Evolutionary conservation across 2,888 invertebrate genomes (phyloP), one percentile per base, ranked within the genome.

Genomic region (Bellardia pandia): DNA sequence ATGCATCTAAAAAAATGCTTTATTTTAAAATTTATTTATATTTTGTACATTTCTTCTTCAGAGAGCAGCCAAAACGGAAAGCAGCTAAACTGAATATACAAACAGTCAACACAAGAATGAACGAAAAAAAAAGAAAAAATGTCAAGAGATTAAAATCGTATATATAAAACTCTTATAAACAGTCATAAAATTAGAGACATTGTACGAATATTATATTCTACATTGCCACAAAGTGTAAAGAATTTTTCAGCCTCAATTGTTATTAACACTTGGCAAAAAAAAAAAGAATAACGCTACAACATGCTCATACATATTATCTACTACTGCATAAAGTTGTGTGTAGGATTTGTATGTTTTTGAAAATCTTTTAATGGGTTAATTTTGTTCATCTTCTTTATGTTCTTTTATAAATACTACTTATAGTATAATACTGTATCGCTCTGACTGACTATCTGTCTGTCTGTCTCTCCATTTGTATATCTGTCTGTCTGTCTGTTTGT

Each of bases 1-100:
- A 92, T 92, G 93, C 93, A 91, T 91, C 92, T 90, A 90, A 91
- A 91, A 91, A 93, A 93, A 91, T 92, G 92, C 92, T 93, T 93
- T 91, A 93, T 93, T 87, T 87, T 79, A 78, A 87, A 87, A 87
- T 82, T 75, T 83, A 82, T 87, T 81, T 83, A 85, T 85, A 87
- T 71, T 85, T 90, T 91, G 91, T 90, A 78, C 88, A 56, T 30
- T 58, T 58, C 58, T 58, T 58, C 58, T 80, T 80, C 11, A 85
- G 76, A 85, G 85, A 75, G 75, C 79, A 75, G 75, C 79, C 53
- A 48, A 16, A 80, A 72, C 76, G 69, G 60, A 83, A 76, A 76
- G 33, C 6, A 85, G 80, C 66, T 48, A 78, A 82, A 80, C 30
- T 76, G 69, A 60, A 76, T 77, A 58, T 45, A 56, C 60, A 37